A percentile compares a stretch with the other conserved stretches of the same genome.
phyloP scores from a whole-genome alignment of 2,113 vertebrate genomes.

The Takifugu bimaculatus region DNA sequence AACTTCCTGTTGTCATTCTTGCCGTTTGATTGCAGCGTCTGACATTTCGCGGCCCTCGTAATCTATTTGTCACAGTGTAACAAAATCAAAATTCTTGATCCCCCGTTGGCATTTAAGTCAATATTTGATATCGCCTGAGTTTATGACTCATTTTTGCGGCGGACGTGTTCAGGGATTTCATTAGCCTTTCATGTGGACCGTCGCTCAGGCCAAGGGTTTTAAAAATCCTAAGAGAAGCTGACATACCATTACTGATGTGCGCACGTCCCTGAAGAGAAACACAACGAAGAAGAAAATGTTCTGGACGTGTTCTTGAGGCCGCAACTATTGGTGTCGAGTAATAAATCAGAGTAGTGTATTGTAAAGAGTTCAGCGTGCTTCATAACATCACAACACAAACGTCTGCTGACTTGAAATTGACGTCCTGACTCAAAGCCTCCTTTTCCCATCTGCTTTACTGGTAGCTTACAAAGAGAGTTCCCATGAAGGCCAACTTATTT shows the following conservation, averaged over 20 bases:
- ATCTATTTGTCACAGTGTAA: slow-evolving; percentile 29
- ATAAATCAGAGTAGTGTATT: too few species aligned
- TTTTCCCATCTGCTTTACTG: background rate
- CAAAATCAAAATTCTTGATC: slow-evolving; percentile 37
- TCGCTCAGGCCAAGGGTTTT: slow-evolving; percentile 47
- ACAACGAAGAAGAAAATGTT: too few species aligned
- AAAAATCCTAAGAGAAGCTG: slow-evolving; percentile 34
- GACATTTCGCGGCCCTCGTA: slow-evolving; percentile 22
- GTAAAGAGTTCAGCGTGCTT: slow-evolving; percentile 9
- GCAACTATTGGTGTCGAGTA: too few species aligned
- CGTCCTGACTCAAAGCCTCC: too few species aligned
- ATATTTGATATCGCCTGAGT: slow-evolving; percentile 48
- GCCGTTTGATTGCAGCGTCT: slow-evolving; percentile 17
- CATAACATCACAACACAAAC: slow-evolving; percentile 8
- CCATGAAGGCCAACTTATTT: slow-evolving; percentile 40
- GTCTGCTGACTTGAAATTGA: too few species aligned
- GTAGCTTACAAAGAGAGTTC: slow-evolving; percentile 11
- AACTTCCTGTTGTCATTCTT: slow-evolving; percentile 2
- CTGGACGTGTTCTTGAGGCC: too few species aligned
- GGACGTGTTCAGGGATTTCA: slow-evolving; percentile 35
- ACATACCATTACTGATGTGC: slow-evolving; percentile 48
- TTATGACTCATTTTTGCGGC: slow-evolving; percentile 25
- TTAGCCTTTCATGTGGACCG: slow-evolving; percentile 33
- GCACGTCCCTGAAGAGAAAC: slow-evolving; percentile 34
- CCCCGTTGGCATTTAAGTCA: slow-evolving; percentile 46